Evolutionary conservation across 92 coral and sea anemone genomes (phyloP).

Genomic region (Muricea muricata): DNA sequence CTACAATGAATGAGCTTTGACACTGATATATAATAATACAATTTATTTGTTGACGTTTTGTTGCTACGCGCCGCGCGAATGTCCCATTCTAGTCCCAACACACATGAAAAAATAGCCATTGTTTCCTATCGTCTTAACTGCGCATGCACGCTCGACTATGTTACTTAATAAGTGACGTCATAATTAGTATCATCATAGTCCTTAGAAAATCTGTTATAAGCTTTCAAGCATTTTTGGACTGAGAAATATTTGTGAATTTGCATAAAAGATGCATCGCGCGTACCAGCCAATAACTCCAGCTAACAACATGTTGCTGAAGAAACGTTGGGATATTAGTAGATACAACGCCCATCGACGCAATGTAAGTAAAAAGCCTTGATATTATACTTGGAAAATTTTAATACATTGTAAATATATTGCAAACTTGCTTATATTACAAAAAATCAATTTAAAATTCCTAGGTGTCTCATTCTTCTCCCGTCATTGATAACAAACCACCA

Average conservation of each 20-base stretch:
- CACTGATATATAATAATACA: too few relatives aligned
- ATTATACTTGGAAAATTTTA: background rate
- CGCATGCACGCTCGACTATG: slow-evolving; percentile 1
- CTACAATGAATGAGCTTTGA: too few relatives aligned
- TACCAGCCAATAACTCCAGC: slow-evolving; percentile 99
- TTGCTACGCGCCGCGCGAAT: too few relatives aligned
- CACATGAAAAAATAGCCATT: too few relatives aligned
- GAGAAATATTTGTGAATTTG: background rate
- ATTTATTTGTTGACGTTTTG: too few relatives aligned
- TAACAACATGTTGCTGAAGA: slow-evolving; percentile 93
- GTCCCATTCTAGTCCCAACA: too few relatives aligned
- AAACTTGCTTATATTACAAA: too few relatives aligned
- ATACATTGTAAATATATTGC: too few relatives aligned
- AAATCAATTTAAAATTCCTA: too few relatives aligned
- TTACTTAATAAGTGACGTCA: slow-evolving; percentile 4
- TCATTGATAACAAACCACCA: slow-evolving; percentile 96
- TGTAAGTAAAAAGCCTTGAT: slow-evolving; percentile 73
- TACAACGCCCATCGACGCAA: slow-evolving; percentile 92
- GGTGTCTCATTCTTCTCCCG: slow-evolving; percentile 90
- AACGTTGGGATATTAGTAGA: slow-evolving; percentile 97
- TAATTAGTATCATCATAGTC: background rate
- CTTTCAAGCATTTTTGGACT: background rate
- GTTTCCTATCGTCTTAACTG: too few relatives aligned
- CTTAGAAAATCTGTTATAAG: background rate
- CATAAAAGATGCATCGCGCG: slow-evolving; percentile 86